Conservation (phyloP, 1,140 invertebrate genomes). For the Dendrolimus punctatus region DNA sequence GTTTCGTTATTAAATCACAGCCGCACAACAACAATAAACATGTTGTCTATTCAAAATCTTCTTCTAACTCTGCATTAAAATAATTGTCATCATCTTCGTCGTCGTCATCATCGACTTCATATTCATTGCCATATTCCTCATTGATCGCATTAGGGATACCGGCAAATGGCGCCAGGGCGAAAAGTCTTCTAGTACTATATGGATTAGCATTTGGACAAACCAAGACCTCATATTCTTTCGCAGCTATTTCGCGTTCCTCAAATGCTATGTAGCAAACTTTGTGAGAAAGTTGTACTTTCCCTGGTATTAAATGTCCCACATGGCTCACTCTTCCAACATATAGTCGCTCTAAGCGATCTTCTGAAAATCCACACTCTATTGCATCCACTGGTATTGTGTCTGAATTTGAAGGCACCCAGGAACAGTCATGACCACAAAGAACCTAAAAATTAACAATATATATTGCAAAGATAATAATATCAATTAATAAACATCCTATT, state of each 20-base stretch:
- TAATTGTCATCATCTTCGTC: constrained; percentile 3
- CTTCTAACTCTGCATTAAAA: not conserved
- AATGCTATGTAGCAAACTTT: constrained; percentile 80
- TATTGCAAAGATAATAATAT: not conserved
- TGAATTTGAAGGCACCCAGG: constrained; percentile 29
- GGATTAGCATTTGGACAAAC: constrained; percentile 73
- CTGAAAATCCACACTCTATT: constrained; percentile 31
- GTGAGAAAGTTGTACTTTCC: constrained; percentile 75
- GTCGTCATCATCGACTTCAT: constrained; percentile 5
- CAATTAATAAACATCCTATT: too few species aligned
- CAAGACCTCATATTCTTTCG: constrained; percentile 32
- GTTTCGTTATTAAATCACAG: not conserved
- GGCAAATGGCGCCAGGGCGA: constrained; percentile 72
- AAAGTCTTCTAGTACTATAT: constrained; percentile 73
- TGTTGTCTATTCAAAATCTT: too few species aligned
- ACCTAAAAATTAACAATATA: constrained; percentile 29
- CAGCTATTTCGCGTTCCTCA: constrained; percentile 77
- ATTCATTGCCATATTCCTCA: not conserved
- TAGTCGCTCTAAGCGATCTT: constrained; percentile 70
- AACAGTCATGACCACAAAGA: constrained; percentile 41
- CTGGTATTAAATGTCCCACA: constrained; percentile 81
- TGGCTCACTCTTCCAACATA: constrained; percentile 81
- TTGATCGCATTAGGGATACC: not conserved
- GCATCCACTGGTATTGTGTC: constrained; percentile 33
- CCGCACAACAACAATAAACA: not conserved